Evolutionary conservation across 2,797 vertebrate genomes (phyloP).

Genomic region (Phrynocephalus guinanensis): DNA sequence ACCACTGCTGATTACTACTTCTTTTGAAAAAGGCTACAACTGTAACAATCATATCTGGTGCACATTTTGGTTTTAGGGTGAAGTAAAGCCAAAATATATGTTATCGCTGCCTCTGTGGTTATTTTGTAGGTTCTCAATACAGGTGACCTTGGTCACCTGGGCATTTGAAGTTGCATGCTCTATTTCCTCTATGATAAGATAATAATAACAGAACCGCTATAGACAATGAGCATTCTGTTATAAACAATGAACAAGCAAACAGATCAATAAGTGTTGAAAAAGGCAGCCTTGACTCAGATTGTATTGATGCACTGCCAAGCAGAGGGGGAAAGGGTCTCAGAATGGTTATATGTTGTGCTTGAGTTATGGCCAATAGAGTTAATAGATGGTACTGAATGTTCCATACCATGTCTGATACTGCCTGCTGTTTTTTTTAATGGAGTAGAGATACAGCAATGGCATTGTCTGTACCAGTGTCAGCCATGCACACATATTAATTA

Average conservation of each 20-base stretch:
- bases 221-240: slow-evolving; percentile 78
- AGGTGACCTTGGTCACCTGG: slow-evolving; percentile 63
- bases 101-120: slow-evolving; percentile 7
- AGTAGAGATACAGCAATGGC: slow-evolving; percentile 49
- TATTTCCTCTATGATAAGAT: slow-evolving; percentile 74
- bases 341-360: slow-evolving; percentile 80
- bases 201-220: slow-evolving; percentile 72
- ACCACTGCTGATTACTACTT: not conserved
- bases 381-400: slow-evolving; percentile 70
- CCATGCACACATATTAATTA: slow-evolving; percentile 65
- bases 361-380: slow-evolving; percentile 75
- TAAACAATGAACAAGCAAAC: slow-evolving; percentile 77
- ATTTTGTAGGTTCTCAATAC: slow-evolving; percentile 42
- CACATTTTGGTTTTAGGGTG: too few relatives aligned
- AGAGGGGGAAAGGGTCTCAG: slow-evolving; percentile 76
- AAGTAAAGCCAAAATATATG: not conserved
- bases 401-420: slow-evolving; percentile 77
- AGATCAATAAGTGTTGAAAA: slow-evolving; percentile 82
- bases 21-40: not conserved
- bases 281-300: slow-evolving; percentile 77
- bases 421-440: slow-evolving; percentile 56
- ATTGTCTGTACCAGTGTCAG: slow-evolving; percentile 45
- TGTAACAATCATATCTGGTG: not conserved
- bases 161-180: slow-evolving; percentile 65
- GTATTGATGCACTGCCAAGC: slow-evolving; percentile 73